Base-by-base conservation (phyloP, 2,113 vertebrate genomes). In the Hippocampus zosterae region DNA sequence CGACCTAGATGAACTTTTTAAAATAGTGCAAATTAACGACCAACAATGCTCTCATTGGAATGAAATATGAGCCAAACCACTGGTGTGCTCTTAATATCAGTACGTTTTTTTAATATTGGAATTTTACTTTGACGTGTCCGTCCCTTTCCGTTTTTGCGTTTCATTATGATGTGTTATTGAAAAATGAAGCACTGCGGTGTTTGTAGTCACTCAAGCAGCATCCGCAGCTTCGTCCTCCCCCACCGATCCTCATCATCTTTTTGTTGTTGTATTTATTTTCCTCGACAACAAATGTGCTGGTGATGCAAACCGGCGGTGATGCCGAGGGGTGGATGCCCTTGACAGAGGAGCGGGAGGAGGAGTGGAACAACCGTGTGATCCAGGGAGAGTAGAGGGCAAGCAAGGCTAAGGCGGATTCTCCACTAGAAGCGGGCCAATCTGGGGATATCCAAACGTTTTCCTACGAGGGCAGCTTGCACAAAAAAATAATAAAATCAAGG, bases 251-350 rank as follows among this genome's bases (percentile, higher is more conserved):
- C 13, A 27, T 46, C 33, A 8, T 46, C n/a, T 25, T 25, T 65
- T 46, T 55, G 53, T 57, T 64, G 1, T 27, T 21, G 13, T 71
- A 6, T 9, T 18, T 6, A 57, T 11, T 44, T 65, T 11, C 27
- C 12, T 1, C 12, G 8, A 65, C 40, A 23, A 65, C 25, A 25
- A 23, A 46, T 65, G 13, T 65, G 41, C 21, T 8, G 41, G 18
- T 16, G 63, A 46, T 33, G 27, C 25, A 46, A 65, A 65, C 12
- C 10, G 41, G 7, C 41, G 25, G 16, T 46, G 42, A 44, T 44
- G 12, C 27, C 15, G 37, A 25, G 19, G 13, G 46, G 56, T 65
- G 57, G 80, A 78, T 88, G 88, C 80, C 88, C 88, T 89, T 89
- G 85, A 87, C 70, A 81, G 55, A 33, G 27, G 12, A 61, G 57